Evolutionary conservation across 2,888 invertebrate species (phyloP), one percentile per base, ranked within the genome.

Genomic region (Trachelus tabidus): DNA sequence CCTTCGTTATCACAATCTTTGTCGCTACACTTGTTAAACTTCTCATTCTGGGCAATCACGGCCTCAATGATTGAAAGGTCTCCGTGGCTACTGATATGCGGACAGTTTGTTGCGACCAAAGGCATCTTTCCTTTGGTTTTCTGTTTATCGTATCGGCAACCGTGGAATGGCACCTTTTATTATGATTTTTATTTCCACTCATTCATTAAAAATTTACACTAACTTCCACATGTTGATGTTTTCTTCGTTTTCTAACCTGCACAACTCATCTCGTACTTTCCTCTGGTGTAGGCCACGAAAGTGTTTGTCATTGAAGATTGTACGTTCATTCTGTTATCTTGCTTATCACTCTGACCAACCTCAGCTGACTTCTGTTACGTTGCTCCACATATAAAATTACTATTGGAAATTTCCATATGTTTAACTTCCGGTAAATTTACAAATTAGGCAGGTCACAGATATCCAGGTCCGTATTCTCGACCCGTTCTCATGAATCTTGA

Each of bases 1-100:
- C 96, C 96, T 15, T 93, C 92, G 82, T 94, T 94, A 69, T 94
- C 94, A 87, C 97, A 97, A 86, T 95, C 95, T 80, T 94, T 93
- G 86, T 95, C 95, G 80, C 94, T 93, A 92, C 97, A 97, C 88
- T 89, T 90, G 15, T 79, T 81, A 76, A 88, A 90, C 77, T 83
- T 88, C 34, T 89, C 90, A 68, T 88, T 88, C 37, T 88, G 87
- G 4, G 84, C 80, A 9, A 89, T 82, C 23, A 89, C 86, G n/a
- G 87, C 81, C 80, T 90, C 90, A 76, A 90, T 87, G 74, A 88
- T 85, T 33, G 86, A 81, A 69, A 90, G 84, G 82, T 90, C 90
- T 73, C 87, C 87, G 77, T 87, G 88, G 77, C 86, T 88, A 77
- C 84, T 87, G 78, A 90, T 83, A 79, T 91, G 91, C 37, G 89